Evolutionary conservation across 2,888 invertebrate species (phyloP).

Genomic region (Trissoscelio sp.): DNA sequence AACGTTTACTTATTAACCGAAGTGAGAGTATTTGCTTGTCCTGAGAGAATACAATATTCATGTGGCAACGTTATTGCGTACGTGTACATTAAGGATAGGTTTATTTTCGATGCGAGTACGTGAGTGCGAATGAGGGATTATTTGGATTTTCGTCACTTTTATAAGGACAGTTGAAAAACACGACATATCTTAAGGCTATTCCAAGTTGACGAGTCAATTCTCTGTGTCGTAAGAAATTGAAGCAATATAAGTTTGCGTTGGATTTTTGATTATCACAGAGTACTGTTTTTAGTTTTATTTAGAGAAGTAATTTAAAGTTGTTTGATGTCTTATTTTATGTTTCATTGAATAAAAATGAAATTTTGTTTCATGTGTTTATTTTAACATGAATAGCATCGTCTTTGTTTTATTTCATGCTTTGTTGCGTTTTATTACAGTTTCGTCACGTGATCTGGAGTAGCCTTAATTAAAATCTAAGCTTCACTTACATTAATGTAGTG

Average conservation of each 20-base stretch:
- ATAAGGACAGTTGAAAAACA: constrained; percentile 38
- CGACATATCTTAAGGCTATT: constrained; percentile 60
- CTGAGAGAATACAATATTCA: constrained; percentile 60
- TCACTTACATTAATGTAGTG: constrained; percentile 58
- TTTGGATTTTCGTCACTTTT: constrained; percentile 42
- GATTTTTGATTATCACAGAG: not conserved
- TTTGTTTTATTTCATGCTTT: not conserved
- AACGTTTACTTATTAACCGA: constrained; percentile 59
- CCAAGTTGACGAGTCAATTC: constrained; percentile 30
- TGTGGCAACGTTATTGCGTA: constrained; percentile 12
- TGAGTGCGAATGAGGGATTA: constrained; percentile 19
- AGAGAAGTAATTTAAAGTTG: too few relatives aligned
- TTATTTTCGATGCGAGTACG: constrained; percentile 13
- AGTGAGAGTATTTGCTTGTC: constrained; percentile 54
- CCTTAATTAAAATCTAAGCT: constrained; percentile 47
- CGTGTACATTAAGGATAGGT: constrained; percentile 17
- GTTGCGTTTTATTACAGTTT: not conserved
- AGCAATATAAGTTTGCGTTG: constrained; percentile 6
- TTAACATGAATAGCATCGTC: not conserved
- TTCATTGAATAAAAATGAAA: not conserved
- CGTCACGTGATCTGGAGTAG: constrained; percentile 49
- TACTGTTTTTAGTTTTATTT: not conserved
- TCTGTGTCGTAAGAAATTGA: not conserved
- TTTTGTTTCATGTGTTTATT: not conserved
- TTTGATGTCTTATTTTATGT: too few relatives aligned